Evolutionary conservation across 2,797 vertebrate genomes (phyloP).

Genomic region (Acomys russatus): DNA sequence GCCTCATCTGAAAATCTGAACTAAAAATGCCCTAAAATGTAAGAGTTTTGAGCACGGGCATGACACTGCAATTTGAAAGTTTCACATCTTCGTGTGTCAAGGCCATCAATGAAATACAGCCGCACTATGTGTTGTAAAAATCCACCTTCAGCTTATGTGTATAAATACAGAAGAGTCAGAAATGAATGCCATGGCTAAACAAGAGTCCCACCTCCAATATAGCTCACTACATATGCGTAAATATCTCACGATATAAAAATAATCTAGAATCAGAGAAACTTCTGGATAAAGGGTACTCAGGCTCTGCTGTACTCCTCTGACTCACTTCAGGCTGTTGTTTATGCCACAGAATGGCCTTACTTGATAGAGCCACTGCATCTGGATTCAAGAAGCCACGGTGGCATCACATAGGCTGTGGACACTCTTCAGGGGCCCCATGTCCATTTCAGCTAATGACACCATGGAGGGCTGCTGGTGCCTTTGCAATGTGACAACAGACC

Average conservation of each 20-base stretch:
- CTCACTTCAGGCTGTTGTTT: background rate
- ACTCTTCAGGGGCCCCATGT: background rate
- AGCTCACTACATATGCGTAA: background rate
- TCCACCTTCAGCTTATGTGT: background rate
- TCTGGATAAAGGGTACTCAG: background rate
- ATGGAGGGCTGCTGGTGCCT: rapidly evolving
- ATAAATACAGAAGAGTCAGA: background rate
- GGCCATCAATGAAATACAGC: background rate
- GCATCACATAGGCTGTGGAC: background rate
- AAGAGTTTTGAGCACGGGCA: background rate
- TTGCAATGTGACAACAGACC: background rate
- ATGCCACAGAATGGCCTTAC: background rate
- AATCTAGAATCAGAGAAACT: background rate
- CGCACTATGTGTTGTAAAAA: background rate
- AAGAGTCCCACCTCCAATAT: background rate
- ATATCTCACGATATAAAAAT: background rate
- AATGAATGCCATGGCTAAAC: background rate
- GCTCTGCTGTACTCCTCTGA: background rate
- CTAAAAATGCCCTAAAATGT: background rate
- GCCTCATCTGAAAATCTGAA: background rate
- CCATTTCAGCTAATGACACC: background rate
- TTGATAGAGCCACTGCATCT: background rate
- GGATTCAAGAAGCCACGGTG: background rate
- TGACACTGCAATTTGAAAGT: background rate
- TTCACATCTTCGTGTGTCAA: background rate